Evolutionary conservation across 2,888 invertebrate genomes (phyloP).

Genomic region (Dioctria rufipes): DNA sequence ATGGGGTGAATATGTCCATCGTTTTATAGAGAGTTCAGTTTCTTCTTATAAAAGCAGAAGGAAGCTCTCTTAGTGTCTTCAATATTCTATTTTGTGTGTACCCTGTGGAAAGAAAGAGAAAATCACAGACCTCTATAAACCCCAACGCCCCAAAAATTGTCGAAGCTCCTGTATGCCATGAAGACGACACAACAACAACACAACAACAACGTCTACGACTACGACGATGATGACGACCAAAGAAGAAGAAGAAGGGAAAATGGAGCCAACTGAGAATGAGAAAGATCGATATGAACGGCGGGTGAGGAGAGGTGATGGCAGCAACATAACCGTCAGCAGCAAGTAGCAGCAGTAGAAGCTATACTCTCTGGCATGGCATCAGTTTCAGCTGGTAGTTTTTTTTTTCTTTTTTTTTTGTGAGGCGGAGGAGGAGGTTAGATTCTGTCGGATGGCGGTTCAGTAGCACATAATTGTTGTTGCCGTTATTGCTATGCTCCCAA

Average conservation of each 20-base stretch:
- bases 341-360: slow-evolving; percentile 22
- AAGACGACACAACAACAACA: slow-evolving; percentile 4
- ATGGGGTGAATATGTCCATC: slow-evolving; percentile 21
- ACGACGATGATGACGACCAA: not conserved
- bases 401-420: not conserved
- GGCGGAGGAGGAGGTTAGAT: not conserved
- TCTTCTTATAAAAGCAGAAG: slow-evolving; percentile 29
- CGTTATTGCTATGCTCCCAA: slow-evolving; percentile 31
- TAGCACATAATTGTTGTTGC: slow-evolving; percentile 39
- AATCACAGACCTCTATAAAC: slow-evolving; percentile 40
- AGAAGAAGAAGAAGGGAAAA: slow-evolving; percentile 24
- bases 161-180: slow-evolving; percentile 22
- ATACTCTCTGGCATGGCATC: not conserved
- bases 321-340: slow-evolving; percentile 34
- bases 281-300: slow-evolving; percentile 56
- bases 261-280: slow-evolving; percentile 45
- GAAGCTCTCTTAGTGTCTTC: slow-evolving; percentile 31
- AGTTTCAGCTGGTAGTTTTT: not conserved
- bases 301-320: slow-evolving; percentile 29
- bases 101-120: slow-evolving; percentile 20
- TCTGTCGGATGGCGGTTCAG: slow-evolving; percentile 14
- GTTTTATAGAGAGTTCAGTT: not conserved
- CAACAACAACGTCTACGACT: too few species aligned
- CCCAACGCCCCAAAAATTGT: slow-evolving; percentile 54
- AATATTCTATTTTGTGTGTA: not conserved